Percentiles rank a stretch among this genome's conserved stretches.
These are phyloP conservation scores for Tychaedon coryphoeus DNA, from an alignment of 2,113 vertebrate species.

Conservation along the genomic window DNA sequence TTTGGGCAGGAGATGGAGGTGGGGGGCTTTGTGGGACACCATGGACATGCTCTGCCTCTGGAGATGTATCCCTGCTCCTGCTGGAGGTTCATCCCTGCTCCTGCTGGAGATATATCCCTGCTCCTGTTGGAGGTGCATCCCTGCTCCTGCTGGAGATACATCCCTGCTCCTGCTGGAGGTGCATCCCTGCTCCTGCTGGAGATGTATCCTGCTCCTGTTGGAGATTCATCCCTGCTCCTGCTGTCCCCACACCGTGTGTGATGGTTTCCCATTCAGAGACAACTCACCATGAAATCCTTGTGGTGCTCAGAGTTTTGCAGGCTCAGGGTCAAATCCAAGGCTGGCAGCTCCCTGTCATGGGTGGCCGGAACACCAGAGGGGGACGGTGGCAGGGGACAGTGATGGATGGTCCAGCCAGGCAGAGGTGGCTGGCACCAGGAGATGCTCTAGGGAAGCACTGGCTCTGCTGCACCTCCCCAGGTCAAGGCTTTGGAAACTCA, in stretches of 20 bases:
- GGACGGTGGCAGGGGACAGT: rapidly evolving
- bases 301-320: not conserved
- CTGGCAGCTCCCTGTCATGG: not conserved
- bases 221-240: no score
- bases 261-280: not conserved
- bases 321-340: not conserved
- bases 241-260: rapidly evolving
- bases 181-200: not conserved
- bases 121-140: not conserved
- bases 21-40: not conserved
- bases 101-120: not conserved
- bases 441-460: not conserved
- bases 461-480: not conserved
- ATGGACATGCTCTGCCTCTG: rapidly evolving
- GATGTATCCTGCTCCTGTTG: no score
- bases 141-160: rapidly evolving
- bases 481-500: not conserved
- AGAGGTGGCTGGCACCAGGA: not conserved
- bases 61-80: not conserved
- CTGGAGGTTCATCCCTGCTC: rapidly evolving
- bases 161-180: not conserved
- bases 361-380: not conserved
- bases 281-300: rapidly evolving
- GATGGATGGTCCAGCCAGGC: not conserved
- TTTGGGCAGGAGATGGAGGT: not conserved